phyloP scores from a whole-genome alignment of 2,888 invertebrate genomes.

The Stenodema calcarata region DNA sequence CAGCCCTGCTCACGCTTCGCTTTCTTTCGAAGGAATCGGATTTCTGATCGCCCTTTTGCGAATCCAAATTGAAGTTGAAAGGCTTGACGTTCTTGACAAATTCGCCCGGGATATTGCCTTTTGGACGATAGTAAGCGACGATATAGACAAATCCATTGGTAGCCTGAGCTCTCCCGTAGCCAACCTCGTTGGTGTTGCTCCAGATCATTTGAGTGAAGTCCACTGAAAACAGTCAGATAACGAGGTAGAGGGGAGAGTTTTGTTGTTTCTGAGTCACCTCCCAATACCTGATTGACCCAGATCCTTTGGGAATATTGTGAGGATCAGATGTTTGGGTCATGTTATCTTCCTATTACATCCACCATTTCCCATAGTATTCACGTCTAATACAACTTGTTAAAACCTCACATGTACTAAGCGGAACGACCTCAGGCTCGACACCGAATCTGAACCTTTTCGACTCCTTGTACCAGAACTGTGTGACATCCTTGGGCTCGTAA shows the following conservation, averaged over 20 bases:
- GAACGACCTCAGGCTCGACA: not conserved
- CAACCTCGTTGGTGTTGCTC: not conserved
- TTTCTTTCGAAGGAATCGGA: not conserved
- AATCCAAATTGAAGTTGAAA: not conserved
- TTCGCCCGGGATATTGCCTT: not conserved
- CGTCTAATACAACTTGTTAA: no score
- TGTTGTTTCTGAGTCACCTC: no score
- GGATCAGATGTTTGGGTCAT: no score
- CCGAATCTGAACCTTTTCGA: constrained; percentile 3
- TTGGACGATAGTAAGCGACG: constrained; percentile 7
- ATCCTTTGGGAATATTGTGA: no score
- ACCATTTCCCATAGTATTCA: no score
- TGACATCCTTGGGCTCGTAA: not conserved
- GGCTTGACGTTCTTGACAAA: constrained; percentile 15
- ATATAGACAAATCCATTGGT: not conserved
- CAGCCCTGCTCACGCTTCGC: not conserved
- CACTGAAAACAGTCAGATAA: not conserved
- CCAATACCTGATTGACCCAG: no score
- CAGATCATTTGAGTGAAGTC: constrained; percentile 22
- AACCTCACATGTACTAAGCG: constrained; percentile 12
- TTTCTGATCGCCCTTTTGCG: not conserved
- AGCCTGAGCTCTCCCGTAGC: not conserved
- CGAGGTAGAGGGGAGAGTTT: no score
- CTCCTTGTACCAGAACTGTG: not conserved
- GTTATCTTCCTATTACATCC: no score